Evolutionary conservation across 2,797 vertebrate species (phyloP), one percentile per base, ranked within the genome.

Genomic region (Pipistrellus pipistrellus): DNA sequence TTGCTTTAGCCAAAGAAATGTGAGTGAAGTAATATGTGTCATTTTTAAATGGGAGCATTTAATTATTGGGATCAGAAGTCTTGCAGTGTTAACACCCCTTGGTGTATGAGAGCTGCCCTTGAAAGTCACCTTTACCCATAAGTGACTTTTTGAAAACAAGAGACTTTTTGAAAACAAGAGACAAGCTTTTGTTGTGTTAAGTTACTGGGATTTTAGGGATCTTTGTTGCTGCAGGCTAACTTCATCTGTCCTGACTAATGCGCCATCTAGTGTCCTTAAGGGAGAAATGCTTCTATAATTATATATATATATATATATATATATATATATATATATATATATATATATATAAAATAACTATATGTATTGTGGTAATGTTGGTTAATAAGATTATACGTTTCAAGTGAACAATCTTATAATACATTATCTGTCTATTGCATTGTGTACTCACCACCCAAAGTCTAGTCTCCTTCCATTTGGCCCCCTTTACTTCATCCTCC

Each of bases 1-100:
- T 87, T 92, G 44, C 53, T 44, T 82, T 90, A 84, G 23, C 44
- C n/a, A 90, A 75, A 57, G 23, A 62, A 73, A 71, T 41, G 17
- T 55, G 35, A 92, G 2, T 59, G 27, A 82, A 51, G 17, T 11
- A 2, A 14, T 64, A 3, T 21, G 46, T 57, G 5, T 90, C 30
- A 73, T 76, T 92, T 94, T n/a, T 62, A 41, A 3, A 53, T 8
- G 69, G 30, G 59, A 81, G 9, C 23, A 77, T 55, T 73, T 62
- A 81, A 68, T 55, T 77, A 35, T 23, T 44, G 62, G 14, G 59
- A 44, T 81, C 48, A 64, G 1, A 12, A 55, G 15, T 9, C 55
- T 81, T 62, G 72, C 11, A 51, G 64, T 78, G 15, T 20, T 73
- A 17, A 35, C 0, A 30, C 44, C 12, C 68, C 9, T 21, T 66